Base-by-base conservation (phyloP, 2,888 invertebrate genomes). In the Stegana nigrithorax region DNA sequence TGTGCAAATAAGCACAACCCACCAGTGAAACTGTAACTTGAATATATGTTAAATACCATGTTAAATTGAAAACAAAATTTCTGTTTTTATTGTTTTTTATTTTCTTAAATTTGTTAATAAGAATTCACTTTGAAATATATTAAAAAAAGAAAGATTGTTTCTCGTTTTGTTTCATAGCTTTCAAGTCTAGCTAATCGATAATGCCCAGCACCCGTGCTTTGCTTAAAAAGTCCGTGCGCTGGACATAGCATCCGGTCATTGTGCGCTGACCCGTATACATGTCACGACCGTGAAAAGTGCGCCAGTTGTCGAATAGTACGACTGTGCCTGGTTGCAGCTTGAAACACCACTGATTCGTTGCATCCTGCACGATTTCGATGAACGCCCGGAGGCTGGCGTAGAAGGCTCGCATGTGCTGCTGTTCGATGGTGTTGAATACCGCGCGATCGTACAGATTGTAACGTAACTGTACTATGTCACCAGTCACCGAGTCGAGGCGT, bases 381-480 rank as follows among this genome's bases (percentile, higher is more conserved):
- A 90, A 85, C 64, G 83, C 84, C 26, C 87, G 87, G 53, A 91
- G 83, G 36, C 90, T 88, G n/a, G 86, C 84, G 77, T 93, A 93
- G 80, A 91, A 92, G 12, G 86, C 78, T 17, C 84, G 80, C 75
- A 91, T 88, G 57, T 89, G 85, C 4, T 84, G 75, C 39, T 86
- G 87, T 0, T 88, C 81, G 32, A 90, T 87, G 1, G 88, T 88
- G 64, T 84, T 76, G 80, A 92, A 86, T 0, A 90, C 87, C 0
- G 91, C 89, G 2, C 93, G 89, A 81, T 94, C 94, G 79, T 92
- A 91, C 0, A 91, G 88, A 80, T 94, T 94, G 81, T 90, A 92
- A 71, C 92, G 89, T 26, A 92, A 88, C 80, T 91, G 91, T 19
- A 87, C 81, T 1, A 92, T 71, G 39, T 90, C 86, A 4, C 87